Base-by-base conservation (phyloP, 2,888 invertebrate genomes). In the Conus canariensis region DNA sequence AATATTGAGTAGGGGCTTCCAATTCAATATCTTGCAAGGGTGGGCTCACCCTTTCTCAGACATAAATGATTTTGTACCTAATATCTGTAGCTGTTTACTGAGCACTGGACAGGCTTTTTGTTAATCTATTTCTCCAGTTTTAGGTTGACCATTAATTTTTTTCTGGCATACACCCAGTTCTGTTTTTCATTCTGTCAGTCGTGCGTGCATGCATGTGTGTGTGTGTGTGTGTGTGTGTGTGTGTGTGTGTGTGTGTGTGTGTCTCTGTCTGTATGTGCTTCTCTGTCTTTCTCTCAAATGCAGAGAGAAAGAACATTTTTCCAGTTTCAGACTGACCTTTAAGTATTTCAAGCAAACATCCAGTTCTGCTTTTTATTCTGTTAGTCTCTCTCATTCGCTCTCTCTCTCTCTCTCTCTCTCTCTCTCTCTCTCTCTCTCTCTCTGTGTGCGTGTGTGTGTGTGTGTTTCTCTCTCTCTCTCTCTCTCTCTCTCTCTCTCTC, bases 361-460 rank as follows among this genome's bases (percentile, higher is more conserved):
- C 58, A 16, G 6, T 56, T 9, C 25, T 60, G 6, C 3, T 60
- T 6, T 60, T 59, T 59, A 22, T 60, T 30, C 30, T 56, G 16
- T 86, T 59, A 58, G 16, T 67, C 64, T 67, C 87, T 67, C 87
- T 67, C 56, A 16, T 56, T 59, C 88, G 30, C 59, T 87, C 67
- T 67, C 70, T 60, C 87, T 45, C 80, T 80, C 80, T 80, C 80
- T 80, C 80, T 80, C 80, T 80, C 25, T n/a, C 25, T 80, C 10
- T 87, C 67, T 67, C 70, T 60, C 87, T 45, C 80, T 80, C 80
- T 80, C 80, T 80, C 80, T 80, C 80, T 80, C 25, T n/a, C 25
- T 80, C 10, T 56, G 19, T 1, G 22, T 8, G 3, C 4, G 0
- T 3, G 0, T 64, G 60, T 64, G 12, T 16, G 60, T 64, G 60